phyloP scores from a whole-genome alignment of 37 sponge, comb jelly and placozoan genomes.

The Agelas oroides region DNA sequence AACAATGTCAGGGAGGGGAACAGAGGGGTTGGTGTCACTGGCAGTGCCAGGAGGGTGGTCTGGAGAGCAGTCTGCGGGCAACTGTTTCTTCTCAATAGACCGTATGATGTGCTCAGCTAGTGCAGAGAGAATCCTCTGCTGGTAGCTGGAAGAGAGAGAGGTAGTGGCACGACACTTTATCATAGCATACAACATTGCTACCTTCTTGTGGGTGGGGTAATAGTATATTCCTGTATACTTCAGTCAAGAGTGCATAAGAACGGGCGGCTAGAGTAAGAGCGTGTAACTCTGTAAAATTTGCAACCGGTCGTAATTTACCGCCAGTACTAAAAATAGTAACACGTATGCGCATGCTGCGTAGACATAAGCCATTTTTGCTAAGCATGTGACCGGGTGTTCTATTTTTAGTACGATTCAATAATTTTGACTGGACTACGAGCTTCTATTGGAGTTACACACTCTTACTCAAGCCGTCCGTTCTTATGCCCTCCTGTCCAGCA shows the following conservation, averaged over 20 bases:
- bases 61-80: neutral
- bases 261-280: too few species aligned
- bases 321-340: too few species aligned
- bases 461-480: too few species aligned
- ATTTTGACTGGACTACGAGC: too few species aligned
- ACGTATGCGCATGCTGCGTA: too few species aligned
- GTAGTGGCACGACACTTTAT: neutral
- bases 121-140: conserved; percentile 24
- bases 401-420: too few species aligned
- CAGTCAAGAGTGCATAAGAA: too few species aligned
- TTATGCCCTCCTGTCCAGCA: neutral
- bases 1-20: conserved; percentile 12
- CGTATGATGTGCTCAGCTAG: conserved; percentile 44
- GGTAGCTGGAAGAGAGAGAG: conserved; percentile 26
- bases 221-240: neutral
- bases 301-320: too few species aligned
- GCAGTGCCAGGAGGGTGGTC: neutral
- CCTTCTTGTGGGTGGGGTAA: neutral
- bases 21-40: neutral
- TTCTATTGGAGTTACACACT: too few species aligned
- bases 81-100: neutral
- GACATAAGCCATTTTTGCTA: too few species aligned
- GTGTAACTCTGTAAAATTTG: too few species aligned
- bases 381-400: too few species aligned
- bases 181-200: neutral